These are phyloP conservation scores for Limnephilus lunatus DNA, from an alignment of 2,888 invertebrate genomes.

Conservation along the genomic window DNA sequence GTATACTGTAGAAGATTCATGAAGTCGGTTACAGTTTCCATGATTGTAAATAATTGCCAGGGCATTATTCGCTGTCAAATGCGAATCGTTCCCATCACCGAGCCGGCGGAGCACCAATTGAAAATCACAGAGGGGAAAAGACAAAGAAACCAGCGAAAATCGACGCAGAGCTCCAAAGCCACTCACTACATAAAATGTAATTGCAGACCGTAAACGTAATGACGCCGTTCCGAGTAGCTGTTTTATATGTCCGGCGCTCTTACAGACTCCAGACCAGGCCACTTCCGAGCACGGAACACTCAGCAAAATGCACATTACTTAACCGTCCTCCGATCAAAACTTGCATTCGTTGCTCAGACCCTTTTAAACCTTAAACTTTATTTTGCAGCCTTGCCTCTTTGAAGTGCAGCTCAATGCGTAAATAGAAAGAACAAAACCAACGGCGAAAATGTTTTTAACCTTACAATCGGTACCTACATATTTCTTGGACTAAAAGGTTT, in stretches of 20 bases:
- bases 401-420: background rate
- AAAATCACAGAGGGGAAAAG: conserved; percentile 44
- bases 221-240: conserved; percentile 54
- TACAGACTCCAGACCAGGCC: background rate
- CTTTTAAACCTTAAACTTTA: background rate
- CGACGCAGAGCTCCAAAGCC: conserved; percentile 19
- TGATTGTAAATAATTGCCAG: conserved; percentile 39
- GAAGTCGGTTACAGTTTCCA: conserved; percentile 4
- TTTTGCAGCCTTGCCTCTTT: background rate
- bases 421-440: conserved; percentile 17
- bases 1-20: conserved; percentile 1
- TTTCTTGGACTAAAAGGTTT: conserved; percentile 23
- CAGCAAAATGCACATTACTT: background rate
- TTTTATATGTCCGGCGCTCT: conserved; percentile 23
- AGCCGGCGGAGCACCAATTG: conserved; percentile 27
- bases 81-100: background rate
- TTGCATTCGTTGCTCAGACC: conserved; percentile 3
- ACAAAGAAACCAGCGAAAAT: conserved; percentile 43
- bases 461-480: conserved; percentile 2
- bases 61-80: conserved; percentile 24
- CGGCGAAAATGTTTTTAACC: conserved; percentile 11
- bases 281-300: background rate
- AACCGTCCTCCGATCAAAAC: background rate
- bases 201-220: conserved; percentile 53
- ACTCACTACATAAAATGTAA: conserved; percentile 52